These are phyloP conservation scores for Pemphigus obesinymphae DNA, from an alignment of 1,140 invertebrate genomes.

Conservation along the genomic window DNA sequence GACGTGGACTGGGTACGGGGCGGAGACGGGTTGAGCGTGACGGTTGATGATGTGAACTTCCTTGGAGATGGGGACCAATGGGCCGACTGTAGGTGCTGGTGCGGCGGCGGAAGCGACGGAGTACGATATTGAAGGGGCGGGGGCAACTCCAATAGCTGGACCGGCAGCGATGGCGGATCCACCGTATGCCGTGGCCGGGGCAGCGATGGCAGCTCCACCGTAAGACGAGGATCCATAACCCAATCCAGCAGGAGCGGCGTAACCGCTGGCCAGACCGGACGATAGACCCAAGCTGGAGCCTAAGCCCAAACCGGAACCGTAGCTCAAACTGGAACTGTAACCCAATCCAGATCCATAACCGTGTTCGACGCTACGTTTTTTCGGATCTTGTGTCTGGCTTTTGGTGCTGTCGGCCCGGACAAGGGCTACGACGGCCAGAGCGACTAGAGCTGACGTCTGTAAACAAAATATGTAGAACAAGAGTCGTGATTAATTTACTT, in stretches of 20 bases:
- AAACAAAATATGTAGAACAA: background rate
- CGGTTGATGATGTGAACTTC: slow-evolving; percentile 34
- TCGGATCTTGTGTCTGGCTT: background rate
- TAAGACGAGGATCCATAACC: background rate
- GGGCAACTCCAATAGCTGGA: background rate
- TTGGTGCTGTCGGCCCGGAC: background rate
- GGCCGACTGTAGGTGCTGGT: background rate
- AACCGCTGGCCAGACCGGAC: background rate
- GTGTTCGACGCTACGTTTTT: slow-evolving; percentile 6
- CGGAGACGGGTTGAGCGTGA: slow-evolving; percentile 24
- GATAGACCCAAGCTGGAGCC: background rate
- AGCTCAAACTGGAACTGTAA: background rate
- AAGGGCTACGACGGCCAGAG: background rate
- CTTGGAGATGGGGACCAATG: slow-evolving; percentile 3
- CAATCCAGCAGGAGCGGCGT: background rate
- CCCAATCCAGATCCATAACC: background rate
- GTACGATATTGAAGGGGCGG: too few species aligned
- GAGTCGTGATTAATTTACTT: too few species aligned
- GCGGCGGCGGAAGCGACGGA: background rate
- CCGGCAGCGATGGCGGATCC: background rate
- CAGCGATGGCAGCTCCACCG: background rate
- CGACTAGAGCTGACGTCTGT: slow-evolving; percentile 14
- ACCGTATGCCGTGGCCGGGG: background rate
- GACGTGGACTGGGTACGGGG: slow-evolving; percentile 37
- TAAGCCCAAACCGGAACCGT: background rate